Percentiles rank a stretch among this genome's conserved stretches.
Evolutionary conservation across 2,797 vertebrate species (phyloP).

Genomic region (Distichodus sexfasciatus): DNA sequence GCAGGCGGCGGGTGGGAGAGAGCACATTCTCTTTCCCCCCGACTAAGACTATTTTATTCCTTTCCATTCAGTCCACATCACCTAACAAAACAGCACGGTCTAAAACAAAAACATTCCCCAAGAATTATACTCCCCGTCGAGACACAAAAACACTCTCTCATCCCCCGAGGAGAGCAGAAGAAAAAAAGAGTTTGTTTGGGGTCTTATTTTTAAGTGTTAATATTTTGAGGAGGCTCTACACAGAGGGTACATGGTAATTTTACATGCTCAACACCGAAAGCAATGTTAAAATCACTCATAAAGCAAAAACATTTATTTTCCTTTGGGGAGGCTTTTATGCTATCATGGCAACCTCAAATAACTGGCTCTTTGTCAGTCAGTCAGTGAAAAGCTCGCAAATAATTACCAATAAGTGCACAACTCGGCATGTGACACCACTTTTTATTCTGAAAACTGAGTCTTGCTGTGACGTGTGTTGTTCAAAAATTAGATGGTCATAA

Average conservation of each 20-base stretch:
- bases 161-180: slow-evolving; percentile 34
- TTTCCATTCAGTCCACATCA: slow-evolving; percentile 67
- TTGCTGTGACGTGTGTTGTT: neutral
- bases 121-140: slow-evolving; percentile 59
- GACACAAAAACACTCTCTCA: slow-evolving; percentile 48
- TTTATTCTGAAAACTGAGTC: neutral
- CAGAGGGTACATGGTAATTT: neutral
- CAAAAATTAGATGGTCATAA: neutral
- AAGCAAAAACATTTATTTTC: neutral
- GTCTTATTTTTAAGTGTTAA: slow-evolving; percentile 31
- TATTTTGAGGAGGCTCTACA: slow-evolving; percentile 9
- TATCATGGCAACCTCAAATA: neutral
- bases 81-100: slow-evolving; percentile 62
- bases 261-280: neutral
- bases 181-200: slow-evolving; percentile 34
- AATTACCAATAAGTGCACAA: neutral
- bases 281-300: neutral
- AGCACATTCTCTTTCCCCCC: slow-evolving; percentile 57
- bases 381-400: neutral
- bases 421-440: neutral
- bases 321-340: neutral
- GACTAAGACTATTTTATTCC: slow-evolving; percentile 76
- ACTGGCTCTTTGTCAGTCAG: neutral
- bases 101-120: slow-evolving; percentile 67
- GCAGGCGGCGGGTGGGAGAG: slow-evolving; percentile 52